phyloP scores from a whole-genome alignment of 2,113 vertebrate genomes.

The Petrocephalus microphthalmus region DNA sequence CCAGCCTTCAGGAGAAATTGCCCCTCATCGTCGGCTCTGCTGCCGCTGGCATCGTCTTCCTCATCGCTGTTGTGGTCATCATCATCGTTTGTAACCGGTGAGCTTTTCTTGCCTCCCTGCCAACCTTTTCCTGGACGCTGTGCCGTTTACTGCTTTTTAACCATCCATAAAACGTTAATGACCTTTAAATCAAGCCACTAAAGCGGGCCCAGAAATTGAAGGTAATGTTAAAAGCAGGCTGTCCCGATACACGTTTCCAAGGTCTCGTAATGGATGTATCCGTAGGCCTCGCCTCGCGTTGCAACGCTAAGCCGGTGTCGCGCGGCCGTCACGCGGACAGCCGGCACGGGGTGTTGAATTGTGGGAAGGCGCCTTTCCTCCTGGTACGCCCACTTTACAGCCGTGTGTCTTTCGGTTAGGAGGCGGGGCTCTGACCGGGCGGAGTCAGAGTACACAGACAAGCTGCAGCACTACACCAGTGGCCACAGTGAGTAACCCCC shows the following conservation, averaged over 20 bases:
- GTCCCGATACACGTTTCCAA: neutral
- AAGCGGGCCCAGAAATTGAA: neutral
- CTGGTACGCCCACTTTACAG: conserved; percentile 10
- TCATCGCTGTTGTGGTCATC: conserved; percentile 80
- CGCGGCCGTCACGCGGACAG: neutral
- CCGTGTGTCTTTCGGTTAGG: conserved; percentile 64
- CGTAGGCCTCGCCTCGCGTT: neutral
- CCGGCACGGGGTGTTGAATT: neutral
- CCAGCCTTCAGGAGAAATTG: conserved; percentile 87
- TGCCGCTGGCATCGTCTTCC: conserved; percentile 79
- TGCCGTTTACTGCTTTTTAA: neutral
- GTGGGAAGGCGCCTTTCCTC: neutral
- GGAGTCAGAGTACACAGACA: conserved; percentile 91
- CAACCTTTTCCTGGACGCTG: neutral
- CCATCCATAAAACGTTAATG: conserved; percentile 4
- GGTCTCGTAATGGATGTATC: neutral
- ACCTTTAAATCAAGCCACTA: conserved; percentile 1
- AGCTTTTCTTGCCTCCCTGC: conserved; percentile 28
- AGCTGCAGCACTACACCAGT: conserved; percentile 93
- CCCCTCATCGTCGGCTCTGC: conserved; percentile 89
- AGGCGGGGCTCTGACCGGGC: conserved; percentile 81
- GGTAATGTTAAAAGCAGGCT: neutral
- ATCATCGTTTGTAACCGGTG: conserved; percentile 84
- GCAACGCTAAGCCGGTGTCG: neutral
- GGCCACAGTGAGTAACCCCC: conserved; percentile 80